Conservation (phyloP, 2,113 vertebrate species). For the Plotosus lineatus region DNA sequence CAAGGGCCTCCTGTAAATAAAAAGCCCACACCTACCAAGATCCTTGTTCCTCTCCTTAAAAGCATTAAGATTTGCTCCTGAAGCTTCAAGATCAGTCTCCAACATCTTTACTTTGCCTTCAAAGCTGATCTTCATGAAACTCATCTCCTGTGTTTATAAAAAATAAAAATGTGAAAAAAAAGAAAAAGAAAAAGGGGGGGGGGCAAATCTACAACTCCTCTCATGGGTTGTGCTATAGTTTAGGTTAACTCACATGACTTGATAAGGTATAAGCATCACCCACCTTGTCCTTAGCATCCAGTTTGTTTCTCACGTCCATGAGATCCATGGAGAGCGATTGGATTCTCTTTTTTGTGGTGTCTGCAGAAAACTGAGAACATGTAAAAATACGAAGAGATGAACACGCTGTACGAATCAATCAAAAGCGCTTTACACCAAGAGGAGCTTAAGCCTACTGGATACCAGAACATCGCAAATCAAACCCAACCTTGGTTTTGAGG, state of each 20-base stretch:
- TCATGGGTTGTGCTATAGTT: too few relatives aligned
- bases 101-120: conserved; percentile 68
- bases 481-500: conserved; percentile 87
- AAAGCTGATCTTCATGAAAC: conserved; percentile 67
- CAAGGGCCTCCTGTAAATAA: too few relatives aligned
- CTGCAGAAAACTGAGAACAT: conserved; percentile 80
- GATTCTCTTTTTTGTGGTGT: conserved; percentile 85
- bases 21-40: conserved; percentile 63
- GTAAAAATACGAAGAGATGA: not conserved
- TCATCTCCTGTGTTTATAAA: conserved; percentile 68
- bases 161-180: not conserved
- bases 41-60: conserved; percentile 71
- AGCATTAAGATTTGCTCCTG: conserved; percentile 55
- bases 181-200: not conserved
- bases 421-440: not conserved
- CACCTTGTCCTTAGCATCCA: conserved; percentile 84
- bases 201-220: too few relatives aligned
- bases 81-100: conserved; percentile 67
- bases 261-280: conserved; percentile 3
- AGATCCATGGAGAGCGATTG: conserved; percentile 83
- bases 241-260: not conserved
- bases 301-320: conserved; percentile 84
- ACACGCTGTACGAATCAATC: not conserved
- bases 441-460: not conserved
- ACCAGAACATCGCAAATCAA: not conserved